Evolutionary conservation across 2,888 invertebrate species (phyloP).

Genomic region (Scrobipalpa costella): DNA sequence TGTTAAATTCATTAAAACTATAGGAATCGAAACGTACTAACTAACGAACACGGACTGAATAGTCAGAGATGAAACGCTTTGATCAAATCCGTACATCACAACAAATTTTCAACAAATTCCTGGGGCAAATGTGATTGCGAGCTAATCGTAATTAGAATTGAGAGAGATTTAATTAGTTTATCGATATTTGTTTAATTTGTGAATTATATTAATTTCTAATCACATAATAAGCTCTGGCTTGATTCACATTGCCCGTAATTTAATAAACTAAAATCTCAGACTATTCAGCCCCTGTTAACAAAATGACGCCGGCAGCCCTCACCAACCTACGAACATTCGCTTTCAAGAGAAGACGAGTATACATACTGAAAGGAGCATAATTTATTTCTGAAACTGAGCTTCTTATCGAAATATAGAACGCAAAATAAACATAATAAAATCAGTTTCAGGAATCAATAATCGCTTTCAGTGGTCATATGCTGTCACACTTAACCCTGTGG

Average conservation of each 20-base stretch:
- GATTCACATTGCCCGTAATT: too few relatives aligned
- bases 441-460: too few relatives aligned
- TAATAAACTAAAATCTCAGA: background rate
- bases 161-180: too few relatives aligned
- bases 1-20: conserved; percentile 51
- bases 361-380: background rate
- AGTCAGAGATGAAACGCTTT: conserved; percentile 22
- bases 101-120: background rate
- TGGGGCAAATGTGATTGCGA: background rate
- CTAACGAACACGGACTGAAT: conserved; percentile 41
- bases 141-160: too few relatives aligned
- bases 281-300: conserved; percentile 7
- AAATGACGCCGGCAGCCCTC: conserved; percentile 13
- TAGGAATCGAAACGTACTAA: conserved; percentile 68
- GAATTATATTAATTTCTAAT: too few relatives aligned
- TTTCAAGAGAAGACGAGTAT: background rate
- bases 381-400: background rate
- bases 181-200: too few relatives aligned
- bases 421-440: too few relatives aligned
- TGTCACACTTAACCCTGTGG: too few relatives aligned
- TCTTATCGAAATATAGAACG: too few relatives aligned
- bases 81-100: background rate
- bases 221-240: too few relatives aligned
- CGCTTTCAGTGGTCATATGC: too few relatives aligned
- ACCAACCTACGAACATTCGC: background rate